phyloP scores from a whole-genome alignment of 2,797 vertebrate species.

The Aratinga solstitialis region DNA sequence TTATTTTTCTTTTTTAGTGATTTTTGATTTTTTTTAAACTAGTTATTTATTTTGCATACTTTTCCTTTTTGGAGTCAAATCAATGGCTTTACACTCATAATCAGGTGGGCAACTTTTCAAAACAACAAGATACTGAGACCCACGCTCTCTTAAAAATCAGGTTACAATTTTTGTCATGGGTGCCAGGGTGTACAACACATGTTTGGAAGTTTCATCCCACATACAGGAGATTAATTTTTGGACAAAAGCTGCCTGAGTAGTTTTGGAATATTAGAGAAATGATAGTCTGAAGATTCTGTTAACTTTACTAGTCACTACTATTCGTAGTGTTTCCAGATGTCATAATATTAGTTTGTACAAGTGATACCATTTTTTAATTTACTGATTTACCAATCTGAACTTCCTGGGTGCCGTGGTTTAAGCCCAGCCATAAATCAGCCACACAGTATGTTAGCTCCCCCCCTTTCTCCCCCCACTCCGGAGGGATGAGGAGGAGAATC shows the following conservation, averaged over 20 bases:
- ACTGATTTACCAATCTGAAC: background rate
- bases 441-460: no score
- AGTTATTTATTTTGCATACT: background rate
- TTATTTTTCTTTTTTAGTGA: background rate
- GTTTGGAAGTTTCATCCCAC: background rate
- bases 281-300: background rate
- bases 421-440: no score
- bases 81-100: background rate
- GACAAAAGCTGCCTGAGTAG: background rate
- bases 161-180: background rate
- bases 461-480: no score
- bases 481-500: no score
- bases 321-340: background rate
- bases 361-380: background rate
- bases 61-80: background rate
- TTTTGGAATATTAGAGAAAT: background rate
- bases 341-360: background rate
- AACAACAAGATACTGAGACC: background rate
- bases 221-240: background rate
- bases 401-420: background rate
- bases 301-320: background rate
- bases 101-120: background rate
- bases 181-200: rapidly evolving
- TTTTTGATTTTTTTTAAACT: background rate
- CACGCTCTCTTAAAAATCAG: background rate